Evolutionary conservation across 2,113 vertebrate species (phyloP), one percentile per base, ranked within the genome.

Genomic region (Solea solea): DNA sequence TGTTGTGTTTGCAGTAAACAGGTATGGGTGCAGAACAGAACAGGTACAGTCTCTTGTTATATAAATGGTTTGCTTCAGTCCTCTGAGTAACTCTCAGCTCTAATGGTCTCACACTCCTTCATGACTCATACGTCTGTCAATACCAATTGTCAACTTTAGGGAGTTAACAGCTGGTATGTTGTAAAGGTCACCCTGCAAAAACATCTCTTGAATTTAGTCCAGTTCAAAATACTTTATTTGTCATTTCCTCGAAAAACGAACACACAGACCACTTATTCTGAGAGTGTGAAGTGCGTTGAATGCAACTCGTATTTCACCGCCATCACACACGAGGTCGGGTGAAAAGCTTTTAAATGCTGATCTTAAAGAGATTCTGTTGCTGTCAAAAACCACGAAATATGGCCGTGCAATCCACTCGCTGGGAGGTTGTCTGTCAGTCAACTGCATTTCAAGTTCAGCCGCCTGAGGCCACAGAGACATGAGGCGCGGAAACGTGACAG

Each of bases 71-170:
- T 21, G 45, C 5, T 13, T 57, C 67, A 72, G 45, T 68, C 76
- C n/a, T 0, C 7, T 52, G 70, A 68, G 40, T 73, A 64, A 61
- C 25, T 55, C 74, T 76, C 41, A 39, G 76, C 61, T 78, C 52
- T 5, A 21, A 53, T 68, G 71, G 78, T 57, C 11, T 72, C 48
- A n/a, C 56, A 44, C 50, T 61, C 11, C 73, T 77, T 59, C 54
- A 51, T 89, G 82, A 84, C 59, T 85, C 87, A 90, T 52, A 0
- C 15, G 7, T 75, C 78, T 87, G 78, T 88, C 74, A 80, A n/a
- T 63, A 28, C 41, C 7, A 50, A 56, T 61, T 52, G 70, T 74
- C 48, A 54, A 40, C 64, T 2, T 4, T 39, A 44, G 46, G 51
- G 2, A 0, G 2, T 11, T 65, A 53, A 49, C 27, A 79, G 27